Evolutionary conservation across 2,797 vertebrate genomes (phyloP), one percentile per base, ranked within the genome.

Genomic region (Amblyraja radiata): DNA sequence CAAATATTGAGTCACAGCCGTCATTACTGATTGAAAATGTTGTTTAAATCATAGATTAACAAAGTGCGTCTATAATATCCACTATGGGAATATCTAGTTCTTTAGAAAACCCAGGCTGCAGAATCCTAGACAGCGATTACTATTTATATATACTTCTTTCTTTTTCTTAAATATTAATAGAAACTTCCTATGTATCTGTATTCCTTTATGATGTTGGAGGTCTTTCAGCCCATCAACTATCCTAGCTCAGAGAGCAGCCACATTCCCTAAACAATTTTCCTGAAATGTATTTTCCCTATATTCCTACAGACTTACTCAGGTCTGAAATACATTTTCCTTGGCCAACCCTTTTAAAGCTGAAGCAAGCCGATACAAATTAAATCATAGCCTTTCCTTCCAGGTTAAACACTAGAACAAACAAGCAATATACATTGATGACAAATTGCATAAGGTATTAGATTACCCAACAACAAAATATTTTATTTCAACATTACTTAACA

Each of bases 31-130:
- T 1, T 39, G n/a, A 79, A 79, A 79, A 79, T 79, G 39, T 79
- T 79, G 78, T 79, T 79, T 79, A 39, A 79, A 79, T 79, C 78
- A 79, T 36, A 79, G 78, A 39, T 39, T 79, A 36, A 79, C 32
- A 79, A 16, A 79, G 78, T 32, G 78, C 21, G 78, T 14, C 78
- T 39, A 39, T 39, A 79, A 36, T 39, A 16, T 16, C 39, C 13
- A 39, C 32, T 32, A 79, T 28, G 23, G 73, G 28, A 76, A 23
- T 25, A 76, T 76, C 73, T 36, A 79, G 77, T 13, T 21, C 10
- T 36, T n/a, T 79, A 13, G n/a, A 39, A 79, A 3, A 79, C 6
- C 25, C 77, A 36, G 36, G 32, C n/a, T 18, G 32, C 32, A 39
- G 13, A 79, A 79, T 39, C 32, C 21, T 11, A 18, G 78, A 39